Conservation (phyloP, 2,888 invertebrate species). For the Hedychridium roseum region DNA sequence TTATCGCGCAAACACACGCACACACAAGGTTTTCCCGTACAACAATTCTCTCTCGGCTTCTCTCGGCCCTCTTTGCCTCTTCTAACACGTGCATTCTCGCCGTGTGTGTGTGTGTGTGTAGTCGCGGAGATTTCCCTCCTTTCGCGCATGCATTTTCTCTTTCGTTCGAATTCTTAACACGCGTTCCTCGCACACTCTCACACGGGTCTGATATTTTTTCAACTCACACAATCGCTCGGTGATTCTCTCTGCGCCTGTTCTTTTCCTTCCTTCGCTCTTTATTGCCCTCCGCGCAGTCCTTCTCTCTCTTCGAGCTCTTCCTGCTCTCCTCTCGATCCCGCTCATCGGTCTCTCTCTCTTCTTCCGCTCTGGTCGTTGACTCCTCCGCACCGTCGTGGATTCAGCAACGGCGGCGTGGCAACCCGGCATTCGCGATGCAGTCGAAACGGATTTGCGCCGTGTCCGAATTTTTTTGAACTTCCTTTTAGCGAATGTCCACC, state of each 20-base stretch:
- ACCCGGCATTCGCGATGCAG: conserved; percentile 5
- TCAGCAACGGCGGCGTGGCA: not conserved
- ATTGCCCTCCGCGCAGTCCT: conserved; percentile 1
- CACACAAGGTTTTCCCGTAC: not conserved
- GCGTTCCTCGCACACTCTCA: not conserved
- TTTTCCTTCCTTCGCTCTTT: not conserved
- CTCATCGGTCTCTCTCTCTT: conserved; percentile 17
- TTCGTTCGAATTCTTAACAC: no score
- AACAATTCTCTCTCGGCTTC: conserved; percentile 1
- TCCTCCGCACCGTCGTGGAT: conserved; percentile 17
- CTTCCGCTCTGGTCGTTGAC: conserved; percentile 37
- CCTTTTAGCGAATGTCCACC: conserved; percentile 1
- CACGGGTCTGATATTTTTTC: not conserved
- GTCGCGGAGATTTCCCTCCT: conserved; percentile 23
- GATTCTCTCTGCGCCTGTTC: not conserved
- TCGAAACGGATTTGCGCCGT: conserved; percentile 12
- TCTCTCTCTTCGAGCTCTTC: conserved; percentile 4
- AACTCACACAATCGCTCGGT: not conserved
- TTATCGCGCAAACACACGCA: no score
- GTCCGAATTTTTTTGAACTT: conserved; percentile 4
- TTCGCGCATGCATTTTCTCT: no score
- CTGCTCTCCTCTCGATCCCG: conserved; percentile 5
- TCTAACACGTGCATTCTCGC: not conserved
- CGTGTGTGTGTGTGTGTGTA: conserved; percentile 8
- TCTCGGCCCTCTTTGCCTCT: conserved; percentile 7